Conservation (phyloP, 2,888 invertebrate genomes). For the Spialia ferax region DNA sequence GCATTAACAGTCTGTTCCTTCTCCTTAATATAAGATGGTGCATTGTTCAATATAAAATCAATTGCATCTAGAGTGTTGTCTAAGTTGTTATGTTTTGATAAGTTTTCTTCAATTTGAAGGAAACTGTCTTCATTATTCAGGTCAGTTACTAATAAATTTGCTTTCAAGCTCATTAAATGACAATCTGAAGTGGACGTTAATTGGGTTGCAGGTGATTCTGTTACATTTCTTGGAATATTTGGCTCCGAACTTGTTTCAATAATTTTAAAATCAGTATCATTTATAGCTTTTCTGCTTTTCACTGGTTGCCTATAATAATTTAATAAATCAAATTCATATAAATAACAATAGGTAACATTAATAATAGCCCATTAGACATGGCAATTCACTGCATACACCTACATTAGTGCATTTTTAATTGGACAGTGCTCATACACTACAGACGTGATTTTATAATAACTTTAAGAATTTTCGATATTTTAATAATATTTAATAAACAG, state of each 20-base stretch:
- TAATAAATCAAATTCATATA: neutral
- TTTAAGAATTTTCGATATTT: too few species aligned
- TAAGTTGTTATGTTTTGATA: constrained; percentile 56
- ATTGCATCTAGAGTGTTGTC: constrained; percentile 68
- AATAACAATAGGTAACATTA: too few species aligned
- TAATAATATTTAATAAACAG: too few species aligned
- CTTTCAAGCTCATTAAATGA: constrained; percentile 25
- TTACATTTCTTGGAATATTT: constrained; percentile 49
- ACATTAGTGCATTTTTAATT: too few species aligned
- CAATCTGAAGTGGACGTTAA: constrained; percentile 31
- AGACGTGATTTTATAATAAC: too few species aligned
- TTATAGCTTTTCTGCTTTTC: constrained; percentile 43
- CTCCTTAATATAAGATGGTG: constrained; percentile 39
- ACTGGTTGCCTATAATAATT: neutral
- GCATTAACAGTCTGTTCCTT: neutral
- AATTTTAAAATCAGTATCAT: constrained; percentile 56
- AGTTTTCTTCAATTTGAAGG: constrained; percentile 63
- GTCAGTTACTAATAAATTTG: neutral
- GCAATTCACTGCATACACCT: too few species aligned
- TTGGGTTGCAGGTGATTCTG: neutral
- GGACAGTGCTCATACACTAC: too few species aligned
- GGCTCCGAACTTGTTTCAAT: constrained; percentile 72
- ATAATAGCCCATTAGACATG: too few species aligned
- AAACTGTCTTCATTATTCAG: constrained; percentile 60
- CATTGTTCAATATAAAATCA: constrained; percentile 65